Evolutionary conservation across 2,888 invertebrate genomes (phyloP).

Genomic region (Zygaena filipendulae): DNA sequence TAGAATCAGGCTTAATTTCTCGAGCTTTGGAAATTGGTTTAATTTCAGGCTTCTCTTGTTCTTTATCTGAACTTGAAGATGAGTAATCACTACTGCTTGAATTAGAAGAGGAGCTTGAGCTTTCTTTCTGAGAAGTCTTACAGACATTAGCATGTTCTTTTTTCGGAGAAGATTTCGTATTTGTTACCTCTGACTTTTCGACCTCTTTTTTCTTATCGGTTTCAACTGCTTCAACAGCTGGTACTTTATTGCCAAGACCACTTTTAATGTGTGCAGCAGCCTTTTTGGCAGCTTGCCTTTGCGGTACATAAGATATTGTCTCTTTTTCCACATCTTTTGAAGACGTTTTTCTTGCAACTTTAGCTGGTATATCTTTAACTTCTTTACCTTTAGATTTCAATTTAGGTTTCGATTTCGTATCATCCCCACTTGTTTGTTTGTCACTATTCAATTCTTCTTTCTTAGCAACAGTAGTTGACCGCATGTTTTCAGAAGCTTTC

Average conservation of each 20-base stretch:
- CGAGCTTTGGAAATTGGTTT: slow-evolving; percentile 54
- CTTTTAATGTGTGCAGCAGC: slow-evolving; percentile 91
- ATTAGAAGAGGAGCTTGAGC: slow-evolving; percentile 63
- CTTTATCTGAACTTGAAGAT: slow-evolving; percentile 72
- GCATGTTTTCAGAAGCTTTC: slow-evolving; percentile 90
- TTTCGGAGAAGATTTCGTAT: slow-evolving; percentile 43
- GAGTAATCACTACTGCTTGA: slow-evolving; percentile 67
- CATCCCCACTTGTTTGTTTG: slow-evolving; percentile 38
- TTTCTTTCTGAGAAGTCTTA: slow-evolving; percentile 38
- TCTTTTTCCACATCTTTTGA: slow-evolving; percentile 73
- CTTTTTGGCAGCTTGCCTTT: slow-evolving; percentile 90
- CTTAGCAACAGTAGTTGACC: slow-evolving; percentile 68
- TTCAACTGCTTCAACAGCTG: slow-evolving; percentile 39
- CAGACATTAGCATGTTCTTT: slow-evolving; percentile 51
- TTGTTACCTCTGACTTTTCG: slow-evolving; percentile 34
- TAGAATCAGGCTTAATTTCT: slow-evolving; percentile 44
- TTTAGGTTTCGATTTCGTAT: slow-evolving; percentile 45
- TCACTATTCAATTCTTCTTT: slow-evolving; percentile 43
- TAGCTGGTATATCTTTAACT: slow-evolving; percentile 43
- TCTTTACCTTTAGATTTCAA: slow-evolving; percentile 58
- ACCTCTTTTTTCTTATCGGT: slow-evolving; percentile 44
- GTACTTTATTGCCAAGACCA: slow-evolving; percentile 71
- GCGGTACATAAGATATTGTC: slow-evolving; percentile 86
- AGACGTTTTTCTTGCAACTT: slow-evolving; percentile 54
- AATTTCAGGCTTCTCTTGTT: slow-evolving; percentile 45